phyloP scores from a whole-genome alignment of 2,113 vertebrate species.

The Xiphias gladius region DNA sequence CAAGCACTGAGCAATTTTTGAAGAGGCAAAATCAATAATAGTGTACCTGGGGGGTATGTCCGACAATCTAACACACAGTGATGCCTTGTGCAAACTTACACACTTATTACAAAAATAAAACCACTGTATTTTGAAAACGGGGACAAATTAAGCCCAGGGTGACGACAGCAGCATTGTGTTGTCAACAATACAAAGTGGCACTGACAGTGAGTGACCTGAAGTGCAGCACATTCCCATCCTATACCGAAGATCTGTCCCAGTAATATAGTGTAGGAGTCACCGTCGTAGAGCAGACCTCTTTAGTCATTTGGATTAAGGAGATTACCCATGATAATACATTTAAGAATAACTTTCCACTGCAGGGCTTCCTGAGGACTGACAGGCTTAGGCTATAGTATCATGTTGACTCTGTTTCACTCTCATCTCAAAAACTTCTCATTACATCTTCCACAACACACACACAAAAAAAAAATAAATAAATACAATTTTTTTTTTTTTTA shows the following conservation, averaged over 20 bases:
- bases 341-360: conserved; percentile 77
- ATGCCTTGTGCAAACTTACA: neutral
- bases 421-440: conserved; percentile 8
- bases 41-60: neutral
- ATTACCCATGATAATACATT: conserved; percentile 82
- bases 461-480: neutral
- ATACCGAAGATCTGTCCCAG: conserved; percentile 50
- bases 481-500: too few species aligned
- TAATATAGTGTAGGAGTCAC: conserved; percentile 48
- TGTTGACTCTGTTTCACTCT: conserved; percentile 43
- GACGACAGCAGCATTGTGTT: conserved; percentile 9
- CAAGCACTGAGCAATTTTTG: neutral
- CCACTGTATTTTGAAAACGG: neutral
- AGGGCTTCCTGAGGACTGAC: conserved; percentile 55
- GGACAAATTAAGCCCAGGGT: conserved; percentile 14
- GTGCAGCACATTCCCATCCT: conserved; percentile 30
- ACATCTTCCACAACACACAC: conserved; percentile 24
- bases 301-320: conserved; percentile 78
- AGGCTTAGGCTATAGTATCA: conserved; percentile 49
- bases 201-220: conserved; percentile 27
- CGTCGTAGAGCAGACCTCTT: conserved; percentile 64
- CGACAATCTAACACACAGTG: neutral
- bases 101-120: conserved; percentile 15
- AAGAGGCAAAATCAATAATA: neutral
- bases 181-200: conserved; percentile 24